These are phyloP conservation scores for Meloidogyne hapla DNA, from an alignment of 1,140 invertebrate species.

Conservation along the genomic window DNA sequence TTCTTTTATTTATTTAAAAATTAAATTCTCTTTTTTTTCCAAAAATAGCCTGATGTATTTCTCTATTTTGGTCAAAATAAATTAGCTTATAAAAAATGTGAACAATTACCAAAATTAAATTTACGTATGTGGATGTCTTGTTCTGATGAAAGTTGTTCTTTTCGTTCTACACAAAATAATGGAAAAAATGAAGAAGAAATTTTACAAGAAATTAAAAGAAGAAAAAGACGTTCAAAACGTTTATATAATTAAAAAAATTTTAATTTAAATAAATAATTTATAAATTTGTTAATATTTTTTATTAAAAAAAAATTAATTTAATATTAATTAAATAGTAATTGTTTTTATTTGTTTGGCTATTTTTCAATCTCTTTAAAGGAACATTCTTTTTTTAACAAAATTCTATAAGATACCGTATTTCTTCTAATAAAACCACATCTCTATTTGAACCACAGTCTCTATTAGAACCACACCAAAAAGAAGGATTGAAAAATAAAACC, in stretches of 20 bases:
- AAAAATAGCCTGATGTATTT: slow-evolving; percentile 57
- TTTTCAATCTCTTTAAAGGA: no score
- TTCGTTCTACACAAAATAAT: slow-evolving; percentile 14
- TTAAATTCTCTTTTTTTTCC: slow-evolving; percentile 2
- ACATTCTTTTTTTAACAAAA: no score
- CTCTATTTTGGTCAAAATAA: slow-evolving; percentile 53
- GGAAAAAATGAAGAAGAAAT: neutral
- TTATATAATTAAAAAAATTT: neutral
- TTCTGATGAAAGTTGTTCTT: slow-evolving; percentile 54
- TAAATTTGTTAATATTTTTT: no score
- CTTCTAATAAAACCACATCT: no score
- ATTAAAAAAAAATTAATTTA: no score
- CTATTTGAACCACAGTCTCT: no score
- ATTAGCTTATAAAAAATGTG: slow-evolving; percentile 50
- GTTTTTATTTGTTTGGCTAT: no score
- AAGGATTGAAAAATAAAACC: no score
- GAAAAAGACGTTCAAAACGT: neutral
- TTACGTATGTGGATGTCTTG: slow-evolving; percentile 62
- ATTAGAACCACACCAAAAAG: no score
- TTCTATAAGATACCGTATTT: no score
- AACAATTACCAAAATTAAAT: slow-evolving; percentile 45
- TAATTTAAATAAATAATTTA: neutral
- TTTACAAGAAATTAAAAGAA: no score
- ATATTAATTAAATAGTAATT: no score
- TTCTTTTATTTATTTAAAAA: neutral